These are phyloP conservation scores for Umimayanthus chanpuru DNA, from an alignment of 92 coral and sea anemone species.

Conservation along the genomic window DNA sequence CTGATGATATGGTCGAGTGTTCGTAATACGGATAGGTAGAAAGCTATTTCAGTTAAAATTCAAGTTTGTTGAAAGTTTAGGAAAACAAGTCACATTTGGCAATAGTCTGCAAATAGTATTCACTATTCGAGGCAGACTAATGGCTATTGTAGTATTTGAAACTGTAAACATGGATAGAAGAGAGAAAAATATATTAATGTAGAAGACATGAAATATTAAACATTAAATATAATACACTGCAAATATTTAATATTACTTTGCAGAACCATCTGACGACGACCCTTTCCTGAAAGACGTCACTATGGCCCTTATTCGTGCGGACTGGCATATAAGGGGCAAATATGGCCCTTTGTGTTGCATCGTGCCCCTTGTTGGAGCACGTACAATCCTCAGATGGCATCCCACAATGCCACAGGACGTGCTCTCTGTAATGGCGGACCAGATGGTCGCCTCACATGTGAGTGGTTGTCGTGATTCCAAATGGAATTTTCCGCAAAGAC, in stretches of 20 bases:
- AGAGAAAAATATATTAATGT: too few relatives aligned
- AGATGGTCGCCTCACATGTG: conserved; percentile 87
- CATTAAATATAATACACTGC: too few relatives aligned
- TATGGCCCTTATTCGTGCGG: conserved; percentile 65
- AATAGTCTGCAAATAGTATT: too few relatives aligned
- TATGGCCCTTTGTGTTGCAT: conserved; percentile 94
- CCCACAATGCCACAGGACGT: conserved; percentile 75
- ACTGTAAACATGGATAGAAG: too few relatives aligned
- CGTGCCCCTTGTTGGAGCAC: conserved; percentile 80
- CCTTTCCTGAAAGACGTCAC: conserved; percentile 69
- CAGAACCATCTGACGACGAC: conserved; percentile 65
- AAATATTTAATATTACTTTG: neutral
- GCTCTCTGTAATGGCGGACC: conserved; percentile 72
- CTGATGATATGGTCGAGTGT: neutral
- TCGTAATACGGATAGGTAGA: too few relatives aligned
- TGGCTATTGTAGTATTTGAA: too few relatives aligned
- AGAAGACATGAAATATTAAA: too few relatives aligned
- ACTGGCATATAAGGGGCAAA: conserved; percentile 91
- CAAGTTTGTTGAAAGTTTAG: too few relatives aligned
- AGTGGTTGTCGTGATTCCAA: conserved; percentile 1
- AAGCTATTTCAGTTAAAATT: too few relatives aligned
- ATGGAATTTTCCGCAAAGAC: too few relatives aligned
- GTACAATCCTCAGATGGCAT: conserved; percentile 67
- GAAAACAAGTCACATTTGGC: too few relatives aligned
- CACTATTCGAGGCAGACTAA: too few relatives aligned